phyloP scores from a whole-genome alignment of 2,888 invertebrate species.

The Drosophila tripunctata region DNA sequence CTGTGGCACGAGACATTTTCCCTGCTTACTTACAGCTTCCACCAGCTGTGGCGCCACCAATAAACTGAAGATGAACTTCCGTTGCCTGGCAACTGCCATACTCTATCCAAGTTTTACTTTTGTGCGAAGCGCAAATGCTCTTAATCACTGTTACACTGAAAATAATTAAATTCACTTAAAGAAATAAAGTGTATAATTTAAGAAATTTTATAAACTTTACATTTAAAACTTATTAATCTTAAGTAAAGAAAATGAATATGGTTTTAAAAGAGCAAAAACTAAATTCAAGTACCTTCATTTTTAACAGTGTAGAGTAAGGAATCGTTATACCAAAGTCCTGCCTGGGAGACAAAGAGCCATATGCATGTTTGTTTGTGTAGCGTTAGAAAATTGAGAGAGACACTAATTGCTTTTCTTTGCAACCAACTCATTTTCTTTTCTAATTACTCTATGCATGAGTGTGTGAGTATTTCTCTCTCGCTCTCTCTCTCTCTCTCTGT shows the following conservation, averaged over 20 bases:
- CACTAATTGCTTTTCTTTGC: conserved; percentile 79
- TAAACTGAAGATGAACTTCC: conserved; percentile 78
- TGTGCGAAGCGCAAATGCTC: conserved; percentile 65
- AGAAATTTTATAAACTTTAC: not conserved
- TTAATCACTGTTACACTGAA: conserved; percentile 61
- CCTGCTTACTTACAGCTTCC: conserved; percentile 3
- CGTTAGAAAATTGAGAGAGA: conserved; percentile 77
- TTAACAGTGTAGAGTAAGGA: conserved; percentile 8
- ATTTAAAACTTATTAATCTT: not conserved
- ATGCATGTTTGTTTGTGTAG: conserved; percentile 57
- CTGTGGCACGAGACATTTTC: conserved; percentile 15
- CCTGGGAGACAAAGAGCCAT: conserved; percentile 31
- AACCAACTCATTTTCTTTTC: conserved; percentile 75
- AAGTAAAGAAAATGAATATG: not conserved
- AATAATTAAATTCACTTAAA: not conserved
- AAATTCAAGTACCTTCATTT: not conserved
- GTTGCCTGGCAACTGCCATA: conserved; percentile 34
- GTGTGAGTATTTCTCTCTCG: conserved; percentile 5
- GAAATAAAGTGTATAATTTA: not conserved
- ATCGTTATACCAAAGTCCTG: conserved; percentile 1
- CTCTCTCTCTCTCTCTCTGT: conserved; percentile 1
- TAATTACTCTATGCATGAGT: conserved; percentile 71
- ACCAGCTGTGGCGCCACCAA: conserved; percentile 64
- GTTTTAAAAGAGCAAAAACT: not conserved
- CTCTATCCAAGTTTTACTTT: conserved; percentile 37